Conservation (phyloP, 2,113 vertebrate genomes). For the Rhineura floridana region DNA sequence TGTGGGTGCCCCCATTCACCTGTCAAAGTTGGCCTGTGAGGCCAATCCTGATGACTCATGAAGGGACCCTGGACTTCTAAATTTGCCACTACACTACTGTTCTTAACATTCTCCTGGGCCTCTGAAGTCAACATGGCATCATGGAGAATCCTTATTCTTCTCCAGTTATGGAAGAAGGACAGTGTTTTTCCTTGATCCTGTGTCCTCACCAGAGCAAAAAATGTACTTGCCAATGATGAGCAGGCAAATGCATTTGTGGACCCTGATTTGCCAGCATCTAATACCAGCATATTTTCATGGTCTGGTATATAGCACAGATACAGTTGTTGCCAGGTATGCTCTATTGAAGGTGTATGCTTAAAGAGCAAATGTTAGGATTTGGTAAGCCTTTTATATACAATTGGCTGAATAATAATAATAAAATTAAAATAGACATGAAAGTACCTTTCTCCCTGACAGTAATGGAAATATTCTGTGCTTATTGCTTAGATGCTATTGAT, state of each 20-base stretch:
- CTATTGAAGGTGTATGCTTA: background rate
- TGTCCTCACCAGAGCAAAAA: background rate
- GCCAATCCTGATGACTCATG: too few species aligned
- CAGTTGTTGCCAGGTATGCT: background rate
- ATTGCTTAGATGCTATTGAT: slow-evolving; percentile 31
- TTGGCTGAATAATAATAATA: background rate
- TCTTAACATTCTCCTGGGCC: background rate
- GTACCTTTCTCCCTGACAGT: background rate
- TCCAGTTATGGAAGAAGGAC: background rate
- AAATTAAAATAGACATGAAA: background rate
- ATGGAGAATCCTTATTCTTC: background rate
- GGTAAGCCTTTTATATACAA: background rate
- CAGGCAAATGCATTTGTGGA: background rate
- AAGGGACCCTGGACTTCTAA: too few species aligned
- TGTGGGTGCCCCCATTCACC: too few species aligned
- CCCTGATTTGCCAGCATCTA: background rate
- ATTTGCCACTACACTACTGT: too few species aligned
- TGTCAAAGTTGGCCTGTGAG: too few species aligned
- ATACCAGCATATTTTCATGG: background rate
- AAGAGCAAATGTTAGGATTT: background rate
- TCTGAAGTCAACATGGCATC: background rate
- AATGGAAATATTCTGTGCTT: slow-evolving; percentile 20
- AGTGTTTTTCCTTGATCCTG: background rate
- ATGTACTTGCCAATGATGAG: background rate
- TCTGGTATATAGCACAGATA: background rate